phyloP scores from a whole-genome alignment of 1,140 invertebrate genomes.

The Rhizoglyphus robini region DNA sequence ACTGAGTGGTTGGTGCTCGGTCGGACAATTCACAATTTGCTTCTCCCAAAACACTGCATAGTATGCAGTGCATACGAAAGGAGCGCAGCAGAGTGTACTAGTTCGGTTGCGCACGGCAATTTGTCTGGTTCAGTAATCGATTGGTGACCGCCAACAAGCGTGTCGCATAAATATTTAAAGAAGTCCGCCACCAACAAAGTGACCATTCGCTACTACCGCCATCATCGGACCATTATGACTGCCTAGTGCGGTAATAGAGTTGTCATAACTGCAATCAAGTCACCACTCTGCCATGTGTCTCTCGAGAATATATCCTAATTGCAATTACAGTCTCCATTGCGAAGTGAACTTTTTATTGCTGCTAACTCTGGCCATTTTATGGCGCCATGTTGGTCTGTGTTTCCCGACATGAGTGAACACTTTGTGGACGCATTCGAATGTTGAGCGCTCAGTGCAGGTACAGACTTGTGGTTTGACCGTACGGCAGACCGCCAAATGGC shows the following conservation, averaged over 20 bases:
- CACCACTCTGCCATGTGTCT: too few relatives aligned
- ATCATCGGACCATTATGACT: background rate
- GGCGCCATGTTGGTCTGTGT: background rate
- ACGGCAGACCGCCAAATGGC: too few relatives aligned
- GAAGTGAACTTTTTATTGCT: background rate
- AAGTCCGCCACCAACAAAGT: background rate
- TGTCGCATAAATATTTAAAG: background rate
- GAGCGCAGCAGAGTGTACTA: background rate
- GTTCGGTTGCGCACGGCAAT: background rate
- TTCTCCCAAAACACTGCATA: background rate
- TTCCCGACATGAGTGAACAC: background rate
- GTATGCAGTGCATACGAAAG: background rate
- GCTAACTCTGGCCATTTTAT: background rate
- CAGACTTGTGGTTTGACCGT: too few relatives aligned
- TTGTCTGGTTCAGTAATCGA: background rate
- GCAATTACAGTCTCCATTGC: background rate
- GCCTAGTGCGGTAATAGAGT: too few relatives aligned
- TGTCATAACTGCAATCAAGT: background rate
- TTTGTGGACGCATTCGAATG: background rate
- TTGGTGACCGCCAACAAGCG: too few relatives aligned
- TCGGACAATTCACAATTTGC: background rate
- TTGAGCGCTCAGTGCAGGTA: background rate
- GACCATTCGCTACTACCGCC: background rate
- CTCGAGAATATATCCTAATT: background rate
- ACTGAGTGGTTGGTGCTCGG: too few relatives aligned